Conservation (phyloP, 2,888 invertebrate genomes). For the Melangyna quadrimaculata region DNA sequence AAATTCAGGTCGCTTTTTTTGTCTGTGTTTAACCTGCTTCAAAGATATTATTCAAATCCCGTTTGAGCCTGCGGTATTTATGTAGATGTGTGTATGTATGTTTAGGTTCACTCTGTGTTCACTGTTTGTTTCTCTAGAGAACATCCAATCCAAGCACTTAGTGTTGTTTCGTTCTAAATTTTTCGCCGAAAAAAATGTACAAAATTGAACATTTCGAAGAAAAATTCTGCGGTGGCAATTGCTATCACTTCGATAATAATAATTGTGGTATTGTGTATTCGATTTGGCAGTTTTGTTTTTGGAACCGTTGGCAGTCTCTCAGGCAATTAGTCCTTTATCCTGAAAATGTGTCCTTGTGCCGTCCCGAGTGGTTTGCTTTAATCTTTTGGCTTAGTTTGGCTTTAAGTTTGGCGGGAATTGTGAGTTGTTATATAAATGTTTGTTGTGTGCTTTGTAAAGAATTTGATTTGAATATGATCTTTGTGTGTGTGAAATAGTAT, state of each 20-base stretch:
- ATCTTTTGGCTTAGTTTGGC: conserved; percentile 75
- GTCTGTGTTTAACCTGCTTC: not conserved
- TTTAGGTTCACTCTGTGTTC: not conserved
- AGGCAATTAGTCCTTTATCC: conserved; percentile 47
- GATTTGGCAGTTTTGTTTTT: conserved; percentile 74
- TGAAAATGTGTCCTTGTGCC: conserved; percentile 66
- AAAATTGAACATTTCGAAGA: conserved; percentile 73
- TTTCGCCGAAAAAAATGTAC: conserved; percentile 63
- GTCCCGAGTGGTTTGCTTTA: conserved; percentile 74
- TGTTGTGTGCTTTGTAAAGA: not conserved
- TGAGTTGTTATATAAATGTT: conserved; percentile 73
- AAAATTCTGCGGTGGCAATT: conserved; percentile 70
- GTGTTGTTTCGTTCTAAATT: conserved; percentile 48
- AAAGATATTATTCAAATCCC: conserved; percentile 11
- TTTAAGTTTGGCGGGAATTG: conserved; percentile 73
- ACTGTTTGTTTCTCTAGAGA: not conserved
- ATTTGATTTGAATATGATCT: not conserved
- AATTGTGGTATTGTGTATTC: conserved; percentile 73
- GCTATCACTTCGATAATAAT: conserved; percentile 67
- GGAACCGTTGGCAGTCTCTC: conserved; percentile 64
- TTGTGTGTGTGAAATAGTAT: conserved; percentile 57
- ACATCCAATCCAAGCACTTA: not conserved
- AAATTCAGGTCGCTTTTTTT: not conserved
- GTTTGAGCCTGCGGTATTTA: not conserved
- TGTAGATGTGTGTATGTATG: not conserved